Base-by-base conservation (phyloP, 2,113 vertebrate species). In the Paracyprichromis sp. region DNA sequence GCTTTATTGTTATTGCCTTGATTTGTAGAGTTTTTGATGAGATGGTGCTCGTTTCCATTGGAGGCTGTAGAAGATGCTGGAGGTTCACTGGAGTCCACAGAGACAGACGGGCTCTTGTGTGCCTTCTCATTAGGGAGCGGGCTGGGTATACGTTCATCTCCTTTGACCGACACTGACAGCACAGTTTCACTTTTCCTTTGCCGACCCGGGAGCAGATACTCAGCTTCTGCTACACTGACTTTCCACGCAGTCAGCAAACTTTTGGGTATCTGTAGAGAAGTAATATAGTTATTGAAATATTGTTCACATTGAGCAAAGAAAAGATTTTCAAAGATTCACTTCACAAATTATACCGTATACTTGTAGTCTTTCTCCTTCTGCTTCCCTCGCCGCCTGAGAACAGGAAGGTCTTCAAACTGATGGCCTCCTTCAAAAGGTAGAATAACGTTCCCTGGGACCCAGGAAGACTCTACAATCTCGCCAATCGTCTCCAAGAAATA, bases 291-390 rank as follows among this genome's bases (percentile, higher is more conserved):
- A 36, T 80, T 9, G 78, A 45, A 84, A 31, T 6, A n/a, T 19
- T 14, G 16, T 43, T 80, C 6, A 56, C 14, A 26, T 9, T n/a
- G 11, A n/a, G 16, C 3, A 43, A 26, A 26, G 7, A 14, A 47
- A 7, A 56, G 7, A 61, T 12, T 80, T 17, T 34, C 45, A 14
- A 9, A 8, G 26, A 34, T 24, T 0, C 0, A 10, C 26, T 50
- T 73, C 43, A 4, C 4, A 19, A 19, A 8, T 81, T 47, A 94
- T 95, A 99, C 98, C 96, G 97, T 98, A 90, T 98, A 97, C 86
- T 97, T 98, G 94, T 98, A 98, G 93, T 97, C 96, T 94, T 98
- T 98, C 83, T 99, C 98, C 94, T 97, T 98, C 88, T 98, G 98
- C 90, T 97, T 98, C 86, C 98, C 98, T 96, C 97, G 97, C 90